phyloP scores from a whole-genome alignment of 2,797 vertebrate species.

The Pangasius djambal region DNA sequence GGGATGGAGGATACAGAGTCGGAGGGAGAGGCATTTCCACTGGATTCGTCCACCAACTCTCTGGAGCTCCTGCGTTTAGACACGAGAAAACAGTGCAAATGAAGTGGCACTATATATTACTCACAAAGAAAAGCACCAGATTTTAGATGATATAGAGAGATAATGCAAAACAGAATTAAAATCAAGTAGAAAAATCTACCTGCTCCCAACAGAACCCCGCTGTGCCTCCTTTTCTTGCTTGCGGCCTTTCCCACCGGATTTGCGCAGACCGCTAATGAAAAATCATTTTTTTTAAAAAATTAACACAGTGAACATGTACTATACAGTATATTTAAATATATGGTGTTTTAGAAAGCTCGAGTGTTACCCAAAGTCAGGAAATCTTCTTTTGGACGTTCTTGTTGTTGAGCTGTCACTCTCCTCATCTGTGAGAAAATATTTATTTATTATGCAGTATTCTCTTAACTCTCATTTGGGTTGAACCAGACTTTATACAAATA shows the following conservation, averaged over 20 bases:
- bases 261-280: slow-evolving; percentile 81
- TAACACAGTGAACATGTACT: neutral
- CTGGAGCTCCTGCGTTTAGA: slow-evolving; percentile 74
- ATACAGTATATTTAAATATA: neutral
- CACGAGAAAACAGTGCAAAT: neutral
- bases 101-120: neutral
- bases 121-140: neutral
- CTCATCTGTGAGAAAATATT: slow-evolving; percentile 67
- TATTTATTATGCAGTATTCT: neutral
- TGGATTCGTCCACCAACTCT: slow-evolving; percentile 78
- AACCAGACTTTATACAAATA: neutral
- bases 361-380: slow-evolving; percentile 87
- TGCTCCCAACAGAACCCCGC: slow-evolving; percentile 77
- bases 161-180: neutral
- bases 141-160: neutral
- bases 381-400: slow-evolving; percentile 83
- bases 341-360: neutral
- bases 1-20: slow-evolving; percentile 84
- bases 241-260: slow-evolving; percentile 85
- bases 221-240: slow-evolving; percentile 78
- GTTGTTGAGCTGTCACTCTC: slow-evolving; percentile 68
- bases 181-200: slow-evolving; percentile 63
- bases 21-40: slow-evolving; percentile 76
- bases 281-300: slow-evolving; percentile 1
- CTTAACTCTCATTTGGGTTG: neutral